Base-by-base conservation (phyloP, 2,113 vertebrate genomes). In the Isurus oxyrinchus region DNA sequence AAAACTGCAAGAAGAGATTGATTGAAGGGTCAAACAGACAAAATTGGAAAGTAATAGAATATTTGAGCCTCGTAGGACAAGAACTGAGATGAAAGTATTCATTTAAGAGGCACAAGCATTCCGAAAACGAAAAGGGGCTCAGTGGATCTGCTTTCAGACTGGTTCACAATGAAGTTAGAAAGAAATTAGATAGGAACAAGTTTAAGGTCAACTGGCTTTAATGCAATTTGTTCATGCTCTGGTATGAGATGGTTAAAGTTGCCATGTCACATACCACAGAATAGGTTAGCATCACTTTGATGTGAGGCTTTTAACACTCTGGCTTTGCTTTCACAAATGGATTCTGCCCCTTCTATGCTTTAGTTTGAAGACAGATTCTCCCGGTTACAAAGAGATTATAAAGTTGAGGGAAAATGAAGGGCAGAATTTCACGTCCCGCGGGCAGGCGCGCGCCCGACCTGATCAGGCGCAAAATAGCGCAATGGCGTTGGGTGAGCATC, bases 151-250 rank as follows among this genome's bases (percentile, higher is more conserved):
- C 35, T 94, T 55, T 94, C 61, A 94, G 59, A 40, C 16, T 66
- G 59, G 14, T 59, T 94, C n/a, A 44, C 55, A 66, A 59, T 66
- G 40, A 66, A 63, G 61, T 67, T 95, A 49, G 93, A 69, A 67
- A 69, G 93, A 95, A 95, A 95, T 67, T n/a, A 69, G 93, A 69
- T 95, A 23, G 40, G 63, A 66, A 69, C 93, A 44, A 66, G 67
- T 95, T 95, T 95, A 95, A 95, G 61, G 93, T 95, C 93, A 69
- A 95, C 27, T 49, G 93, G 63, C 69, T 69, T 95, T 4, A 69
- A 95, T 67, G 93, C 61, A 95, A 93, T 66, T 95, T 76, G 49
- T 67, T 95, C 93, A 94, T 49, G 27, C 93, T 49, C 63, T 63
- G 63, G n/a, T 66, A 23, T 49, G 63, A 25, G 14, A 67, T 67